Conservation (phyloP, 1,140 invertebrate species). For the Lasioglossum albipes region DNA sequence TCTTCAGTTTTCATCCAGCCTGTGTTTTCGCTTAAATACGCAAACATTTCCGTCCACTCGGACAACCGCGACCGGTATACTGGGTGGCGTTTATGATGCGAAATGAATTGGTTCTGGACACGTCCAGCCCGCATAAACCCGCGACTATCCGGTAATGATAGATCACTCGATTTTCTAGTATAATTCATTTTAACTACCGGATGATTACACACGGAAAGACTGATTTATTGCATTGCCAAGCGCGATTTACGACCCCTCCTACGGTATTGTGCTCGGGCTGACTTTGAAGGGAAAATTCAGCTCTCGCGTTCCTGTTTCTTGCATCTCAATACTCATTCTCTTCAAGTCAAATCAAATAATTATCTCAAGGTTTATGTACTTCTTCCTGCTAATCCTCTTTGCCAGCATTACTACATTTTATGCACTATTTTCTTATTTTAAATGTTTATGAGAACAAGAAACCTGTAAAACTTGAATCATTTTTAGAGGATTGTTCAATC, state of each 20-base stretch:
- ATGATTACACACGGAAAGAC: background rate
- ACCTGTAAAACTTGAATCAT: no score
- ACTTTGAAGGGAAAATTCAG: no score
- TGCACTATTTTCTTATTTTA: no score
- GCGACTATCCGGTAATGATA: background rate
- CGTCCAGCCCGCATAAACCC: background rate
- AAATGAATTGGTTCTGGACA: background rate
- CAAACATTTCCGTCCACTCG: constrained; percentile 24
- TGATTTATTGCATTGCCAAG: background rate
- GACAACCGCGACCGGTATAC: constrained; percentile 22
- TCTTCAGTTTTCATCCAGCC: constrained; percentile 51
- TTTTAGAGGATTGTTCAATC: no score
- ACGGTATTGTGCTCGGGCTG: no score
- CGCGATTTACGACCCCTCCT: background rate
- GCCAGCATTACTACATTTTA: no score
- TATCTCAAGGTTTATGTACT: no score
- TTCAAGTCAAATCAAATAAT: no score
- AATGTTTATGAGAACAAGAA: no score
- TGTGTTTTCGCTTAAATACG: constrained; percentile 47
- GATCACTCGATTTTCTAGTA: background rate
- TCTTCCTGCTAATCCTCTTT: no score
- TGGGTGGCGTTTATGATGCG: constrained; percentile 27
- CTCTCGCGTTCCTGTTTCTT: no score
- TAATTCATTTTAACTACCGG: constrained; percentile 14
- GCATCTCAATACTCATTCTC: no score